Conservation (phyloP, 2,797 vertebrate genomes). For the Margarornis squamiger region DNA sequence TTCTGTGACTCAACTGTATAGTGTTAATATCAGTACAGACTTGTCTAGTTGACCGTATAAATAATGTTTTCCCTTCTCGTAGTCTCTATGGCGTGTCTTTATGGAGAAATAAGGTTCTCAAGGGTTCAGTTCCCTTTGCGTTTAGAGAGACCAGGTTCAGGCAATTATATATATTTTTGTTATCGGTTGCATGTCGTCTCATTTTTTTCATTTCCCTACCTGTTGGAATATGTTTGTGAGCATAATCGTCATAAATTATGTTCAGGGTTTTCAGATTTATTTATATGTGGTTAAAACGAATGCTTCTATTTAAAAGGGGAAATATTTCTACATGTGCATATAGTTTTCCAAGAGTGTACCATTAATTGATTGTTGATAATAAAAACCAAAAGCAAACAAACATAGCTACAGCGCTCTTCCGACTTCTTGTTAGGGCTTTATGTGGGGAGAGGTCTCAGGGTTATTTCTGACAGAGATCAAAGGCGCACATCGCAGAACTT, state of each 20-base stretch:
- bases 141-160: slow-evolving; percentile 86
- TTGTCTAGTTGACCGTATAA: slow-evolving; percentile 91
- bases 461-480: neutral
- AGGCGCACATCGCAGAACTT: neutral
- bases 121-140: slow-evolving; percentile 82
- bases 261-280: slow-evolving; percentile 95
- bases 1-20: slow-evolving; percentile 98
- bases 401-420: slow-evolving; percentile 34
- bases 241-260: slow-evolving; percentile 91
- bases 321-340: slow-evolving; percentile 99
- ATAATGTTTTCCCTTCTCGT: slow-evolving; percentile 88
- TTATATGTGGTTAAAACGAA: slow-evolving; percentile 99
- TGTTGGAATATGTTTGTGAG: slow-evolving; percentile 89
- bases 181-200: slow-evolving; percentile 95
- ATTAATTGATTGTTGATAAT: slow-evolving; percentile 99
- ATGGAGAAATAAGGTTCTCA: slow-evolving; percentile 88
- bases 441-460: neutral
- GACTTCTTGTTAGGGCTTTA: neutral
- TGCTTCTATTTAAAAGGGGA: slow-evolving; percentile 99
- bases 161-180: slow-evolving; percentile 91
- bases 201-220: slow-evolving; percentile 70
- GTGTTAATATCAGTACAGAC: slow-evolving; percentile 95
- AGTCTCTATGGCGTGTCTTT: slow-evolving; percentile 92
- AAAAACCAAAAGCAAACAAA: slow-evolving; percentile 87
- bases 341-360: slow-evolving; percentile 99